A percentile compares a stretch with the other conserved stretches of the same genome.
These are phyloP conservation scores for Homarus gammarus DNA, from an alignment of 2,888 invertebrate species.

Conservation along the genomic window DNA sequence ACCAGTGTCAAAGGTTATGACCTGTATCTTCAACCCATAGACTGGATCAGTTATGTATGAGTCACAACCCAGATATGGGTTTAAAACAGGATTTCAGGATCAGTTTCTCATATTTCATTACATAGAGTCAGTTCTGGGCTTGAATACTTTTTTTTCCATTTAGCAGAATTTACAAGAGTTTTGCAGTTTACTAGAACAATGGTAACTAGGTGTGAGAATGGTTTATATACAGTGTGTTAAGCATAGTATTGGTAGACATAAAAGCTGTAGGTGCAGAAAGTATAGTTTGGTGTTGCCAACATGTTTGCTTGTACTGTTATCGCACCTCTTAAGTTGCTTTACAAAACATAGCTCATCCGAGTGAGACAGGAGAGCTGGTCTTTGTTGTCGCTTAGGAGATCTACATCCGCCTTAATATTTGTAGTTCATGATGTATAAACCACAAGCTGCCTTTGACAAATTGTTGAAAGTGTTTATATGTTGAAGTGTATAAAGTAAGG, in stretches of 20 bases:
- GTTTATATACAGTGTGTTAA: neutral
- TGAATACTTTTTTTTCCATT: too few species aligned
- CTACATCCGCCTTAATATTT: neutral
- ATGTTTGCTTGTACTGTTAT: neutral
- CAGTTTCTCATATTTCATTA: too few species aligned
- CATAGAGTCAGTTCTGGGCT: too few species aligned
- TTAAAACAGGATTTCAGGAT: too few species aligned
- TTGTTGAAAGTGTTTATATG: neutral
- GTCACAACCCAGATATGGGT: too few species aligned
- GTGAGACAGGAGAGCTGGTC: neutral
- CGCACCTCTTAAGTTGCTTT: neutral
- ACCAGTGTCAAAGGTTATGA: too few species aligned
- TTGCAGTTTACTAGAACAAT: neutral
- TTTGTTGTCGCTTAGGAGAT: neutral
- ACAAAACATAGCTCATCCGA: neutral
- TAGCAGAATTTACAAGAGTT: too few species aligned
- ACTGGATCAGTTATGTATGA: too few species aligned
- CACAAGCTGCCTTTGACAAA: neutral
- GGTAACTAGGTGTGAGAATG: neutral
- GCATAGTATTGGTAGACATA: neutral
- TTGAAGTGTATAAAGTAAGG: neutral
- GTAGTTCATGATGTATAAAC: neutral
- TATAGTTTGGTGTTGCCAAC: neutral
- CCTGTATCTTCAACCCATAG: too few species aligned
- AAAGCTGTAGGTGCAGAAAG: neutral